Base-by-base conservation (phyloP, 2,888 invertebrate genomes). In the Lasiommata megera region DNA sequence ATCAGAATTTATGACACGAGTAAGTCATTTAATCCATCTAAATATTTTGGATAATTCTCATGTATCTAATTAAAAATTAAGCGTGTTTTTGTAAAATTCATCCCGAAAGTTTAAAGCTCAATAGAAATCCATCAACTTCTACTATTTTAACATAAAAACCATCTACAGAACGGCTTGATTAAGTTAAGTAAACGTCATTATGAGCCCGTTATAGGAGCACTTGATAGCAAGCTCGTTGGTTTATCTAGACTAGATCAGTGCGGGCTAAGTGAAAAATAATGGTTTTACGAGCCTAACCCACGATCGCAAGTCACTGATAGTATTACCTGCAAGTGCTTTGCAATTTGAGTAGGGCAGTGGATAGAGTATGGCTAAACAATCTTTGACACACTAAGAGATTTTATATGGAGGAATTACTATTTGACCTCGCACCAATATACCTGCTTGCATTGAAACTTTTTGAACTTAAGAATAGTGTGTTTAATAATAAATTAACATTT, bases 201-300 rank as follows among this genome's bases (percentile, higher is more conserved):
- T 36, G 52, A 18, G 8, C 34, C 62, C 60, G 62, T 60, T 62
- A 62, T 56, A 56, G 44, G 38, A 31, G 54, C 38, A 62, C 56
- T 57, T 57, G 62, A 60, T 62, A 51, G 58, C 31, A n/a, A 46
- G 56, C 60, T 57, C 56, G 56, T 62, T 57, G 60, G 60, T 56
- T 50, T 63, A 61, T 58, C 63, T 60, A 37, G 53, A 56, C 62
- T 56, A 57, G 47, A 62, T 64, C 62, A 48, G 57, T 54, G 62
- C 50, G 43, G 58, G 48, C 60, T 65, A 65, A 65, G 65, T 65
- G 63, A 65, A 65, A 63, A 65, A 65, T 65, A 60, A 63, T 63
- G 53, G 53, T 58, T 61, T 53, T 55, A 55, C 56, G 54, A 60
- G 60, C 54, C 28, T 18, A 44, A 47, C 36, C 46, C 31, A 54